These are phyloP conservation scores for Lissocephala sabroskyi DNA, from an alignment of 2,888 invertebrate genomes.

Conservation along the genomic window DNA sequence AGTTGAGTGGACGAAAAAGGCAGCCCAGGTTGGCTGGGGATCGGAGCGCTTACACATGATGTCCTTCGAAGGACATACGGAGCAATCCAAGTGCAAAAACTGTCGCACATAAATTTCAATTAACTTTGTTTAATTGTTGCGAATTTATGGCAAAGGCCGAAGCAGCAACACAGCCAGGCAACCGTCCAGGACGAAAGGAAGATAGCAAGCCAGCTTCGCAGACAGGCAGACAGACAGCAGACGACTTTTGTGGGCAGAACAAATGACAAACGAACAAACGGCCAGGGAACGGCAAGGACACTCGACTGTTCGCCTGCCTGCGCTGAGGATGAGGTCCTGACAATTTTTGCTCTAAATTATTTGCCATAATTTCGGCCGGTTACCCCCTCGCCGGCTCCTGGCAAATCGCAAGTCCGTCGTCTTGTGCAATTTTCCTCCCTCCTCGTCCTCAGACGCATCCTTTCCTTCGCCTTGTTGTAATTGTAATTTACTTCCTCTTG, in stretches of 20 bases:
- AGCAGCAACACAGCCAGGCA: constrained; percentile 23
- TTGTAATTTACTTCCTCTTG: constrained; percentile 59
- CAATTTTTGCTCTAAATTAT: constrained; percentile 67
- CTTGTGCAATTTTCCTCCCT: constrained; percentile 30
- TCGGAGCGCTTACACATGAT: too few relatives aligned
- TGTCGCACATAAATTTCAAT: constrained; percentile 69
- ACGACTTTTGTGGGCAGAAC: constrained; percentile 36
- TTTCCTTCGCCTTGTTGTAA: constrained; percentile 30
- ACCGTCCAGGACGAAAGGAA: background rate
- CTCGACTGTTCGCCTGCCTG: constrained; percentile 43
- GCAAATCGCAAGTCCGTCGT: too few relatives aligned
- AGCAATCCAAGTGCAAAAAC: constrained; percentile 49
- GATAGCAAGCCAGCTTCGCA: constrained; percentile 21
- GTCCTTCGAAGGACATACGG: too few relatives aligned
- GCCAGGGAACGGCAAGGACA: constrained; percentile 11
- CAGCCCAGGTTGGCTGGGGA: background rate
- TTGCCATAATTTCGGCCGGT: constrained; percentile 64
- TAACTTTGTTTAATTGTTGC: constrained; percentile 66
- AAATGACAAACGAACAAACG: constrained; percentile 53
- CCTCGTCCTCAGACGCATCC: constrained; percentile 30
- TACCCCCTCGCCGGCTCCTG: constrained; percentile 20
- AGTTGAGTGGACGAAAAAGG: background rate
- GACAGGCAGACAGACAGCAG: constrained; percentile 19
- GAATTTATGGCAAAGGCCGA: constrained; percentile 59
- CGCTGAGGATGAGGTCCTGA: constrained; percentile 17